phyloP scores from a whole-genome alignment of 2,113 vertebrate species.

The Rhea pennata region DNA sequence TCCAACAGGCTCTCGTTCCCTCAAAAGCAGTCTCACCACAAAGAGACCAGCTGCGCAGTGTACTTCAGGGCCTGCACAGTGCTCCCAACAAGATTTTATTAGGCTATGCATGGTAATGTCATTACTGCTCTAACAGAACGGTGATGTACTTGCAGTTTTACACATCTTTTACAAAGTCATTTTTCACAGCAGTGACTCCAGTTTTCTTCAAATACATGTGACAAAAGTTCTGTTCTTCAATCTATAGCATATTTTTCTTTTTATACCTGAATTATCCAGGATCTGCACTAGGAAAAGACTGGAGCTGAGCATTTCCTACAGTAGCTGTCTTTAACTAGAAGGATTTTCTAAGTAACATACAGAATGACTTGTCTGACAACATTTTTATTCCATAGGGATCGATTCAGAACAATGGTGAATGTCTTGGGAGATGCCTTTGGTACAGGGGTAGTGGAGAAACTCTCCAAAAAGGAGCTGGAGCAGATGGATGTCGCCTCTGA shows the following conservation, averaged over 20 bases:
- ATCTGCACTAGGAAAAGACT: background rate
- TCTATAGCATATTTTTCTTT: background rate
- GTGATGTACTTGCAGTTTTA: background rate
- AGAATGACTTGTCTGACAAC: background rate
- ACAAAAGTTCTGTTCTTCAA: background rate
- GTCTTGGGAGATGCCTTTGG: slow-evolving; percentile 96
- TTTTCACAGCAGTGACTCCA: background rate
- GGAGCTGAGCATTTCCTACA: background rate
- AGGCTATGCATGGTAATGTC: background rate
- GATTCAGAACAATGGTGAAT: slow-evolving; percentile 97
- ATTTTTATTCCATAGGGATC: slow-evolving; percentile 83
- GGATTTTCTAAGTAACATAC: background rate
- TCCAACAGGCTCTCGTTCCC: background rate
- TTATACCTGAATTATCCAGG: background rate
- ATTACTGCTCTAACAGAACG: background rate
- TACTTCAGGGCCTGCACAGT: background rate
- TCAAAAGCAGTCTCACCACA: background rate
- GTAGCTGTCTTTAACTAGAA: background rate
- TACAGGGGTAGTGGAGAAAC: slow-evolving; percentile 93
- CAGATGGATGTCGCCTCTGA: slow-evolving; percentile 89
- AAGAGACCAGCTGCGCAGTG: background rate
- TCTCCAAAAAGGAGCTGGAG: slow-evolving; percentile 91
- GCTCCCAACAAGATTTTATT: background rate
- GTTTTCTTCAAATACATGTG: background rate
- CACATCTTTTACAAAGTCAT: background rate